A percentile compares a stretch with the other conserved stretches of the same genome.
These are phyloP conservation scores for Sisor rabdophorus DNA, from an alignment of 2,113 vertebrate genomes.

Conservation along the genomic window DNA sequence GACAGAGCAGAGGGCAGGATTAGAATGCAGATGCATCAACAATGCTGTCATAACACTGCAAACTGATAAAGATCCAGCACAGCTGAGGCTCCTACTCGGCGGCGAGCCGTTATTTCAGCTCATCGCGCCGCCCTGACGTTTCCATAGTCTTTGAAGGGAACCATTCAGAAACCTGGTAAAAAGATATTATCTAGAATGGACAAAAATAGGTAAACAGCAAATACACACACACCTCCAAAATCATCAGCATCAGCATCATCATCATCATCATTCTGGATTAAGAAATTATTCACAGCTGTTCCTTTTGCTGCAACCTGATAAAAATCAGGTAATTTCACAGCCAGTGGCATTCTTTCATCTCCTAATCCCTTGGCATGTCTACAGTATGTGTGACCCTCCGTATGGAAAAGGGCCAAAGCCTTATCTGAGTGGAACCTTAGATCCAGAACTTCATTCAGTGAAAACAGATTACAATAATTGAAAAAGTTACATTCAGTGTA, in stretches of 20 bases:
- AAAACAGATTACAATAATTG: constrained; percentile 11
- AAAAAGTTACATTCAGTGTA: background rate
- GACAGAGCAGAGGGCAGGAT: constrained; percentile 53
- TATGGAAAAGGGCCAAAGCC: constrained; percentile 54
- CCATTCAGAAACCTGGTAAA: background rate
- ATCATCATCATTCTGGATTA: constrained; percentile 61
- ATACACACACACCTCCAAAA: constrained; percentile 38
- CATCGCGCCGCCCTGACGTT: background rate
- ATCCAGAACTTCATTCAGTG: constrained; percentile 33
- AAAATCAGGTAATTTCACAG: constrained; percentile 76
- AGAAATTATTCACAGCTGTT: constrained; percentile 70
- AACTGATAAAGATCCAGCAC: constrained; percentile 44
- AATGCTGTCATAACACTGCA: constrained; percentile 51
- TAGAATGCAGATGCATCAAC: constrained; percentile 58
- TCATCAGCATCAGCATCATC: constrained; percentile 53
- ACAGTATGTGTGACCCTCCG: constrained; percentile 61
- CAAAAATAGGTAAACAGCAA: background rate
- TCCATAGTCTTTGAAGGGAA: background rate
- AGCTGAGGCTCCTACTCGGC: constrained; percentile 28
- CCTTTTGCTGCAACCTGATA: constrained; percentile 66
- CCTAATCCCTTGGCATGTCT: constrained; percentile 65
- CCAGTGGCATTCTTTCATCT: constrained; percentile 73
- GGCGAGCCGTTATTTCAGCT: background rate
- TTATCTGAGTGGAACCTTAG: constrained; percentile 45
- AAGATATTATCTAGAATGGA: background rate